Evolutionary conservation across 2,113 vertebrate species (phyloP), one percentile per base, ranked within the genome.

Genomic region (Lasiurus cinereus): DNA sequence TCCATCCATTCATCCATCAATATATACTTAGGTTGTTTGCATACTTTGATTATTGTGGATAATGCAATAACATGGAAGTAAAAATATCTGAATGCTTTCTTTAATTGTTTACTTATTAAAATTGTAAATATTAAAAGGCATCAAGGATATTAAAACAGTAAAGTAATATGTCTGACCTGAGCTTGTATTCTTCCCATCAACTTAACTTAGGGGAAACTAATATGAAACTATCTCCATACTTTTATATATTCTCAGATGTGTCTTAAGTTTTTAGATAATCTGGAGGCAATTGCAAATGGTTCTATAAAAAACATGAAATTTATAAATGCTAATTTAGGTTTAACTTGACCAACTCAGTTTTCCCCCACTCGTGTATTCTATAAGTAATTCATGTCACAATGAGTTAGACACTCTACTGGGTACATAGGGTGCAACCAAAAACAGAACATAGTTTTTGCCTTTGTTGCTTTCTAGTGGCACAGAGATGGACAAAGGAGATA

Each of bases 81-180:
- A 12, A 62, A 19, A 19, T 62, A 43, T 31, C 27, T 72, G 66
- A 88, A 62, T 54, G 3, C 83, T 90, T 88, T 73, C 6, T 48
- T 89, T 48, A 31, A 82, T 64, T 88, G 10, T 64, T 89, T 33
- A 1, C 16, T 69, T 76, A 88, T n/a, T 76, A 19, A 84, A 64
- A 82, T 15, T 88, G 54, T 77, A 72, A 50, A 52, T 59, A 64
- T 88, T 88, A 59, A 94, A 94, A 80, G 3, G 16, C 62, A 15
- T 46, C 11, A 83, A 50, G 14, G 21, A 46, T 80, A 79, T 76
- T 52, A 29, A 83, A 39, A 11, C 31, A 46, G 10, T 43, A 15
- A 88, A 21, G 36, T 66, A 73, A 78, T 13, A 50, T 48, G 6
- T 56, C 16, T 90, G 70, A 84, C 50, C 36, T 10, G 8, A 83